Base-by-base conservation (phyloP, 2,888 invertebrate genomes). In the Atrina japonica region DNA sequence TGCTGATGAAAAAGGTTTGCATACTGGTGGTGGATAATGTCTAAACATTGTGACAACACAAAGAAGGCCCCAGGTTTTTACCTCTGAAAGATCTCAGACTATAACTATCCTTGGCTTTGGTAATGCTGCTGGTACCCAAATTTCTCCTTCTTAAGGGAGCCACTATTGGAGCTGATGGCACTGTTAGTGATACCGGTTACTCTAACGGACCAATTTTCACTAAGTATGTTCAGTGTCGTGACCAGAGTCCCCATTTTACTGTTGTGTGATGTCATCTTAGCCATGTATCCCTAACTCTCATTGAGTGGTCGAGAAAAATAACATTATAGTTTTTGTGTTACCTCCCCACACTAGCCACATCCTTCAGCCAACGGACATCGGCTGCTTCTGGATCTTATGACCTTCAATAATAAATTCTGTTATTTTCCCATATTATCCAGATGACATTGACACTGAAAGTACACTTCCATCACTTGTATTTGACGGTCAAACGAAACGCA, bases 231-330 rank as follows among this genome's bases (percentile, higher is more conserved):
- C 61, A 35, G 1, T n/a, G 18, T 9, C 23, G 67, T 1, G 30
- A 35, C 18, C 3, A 47, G 21, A 0, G 16, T 18, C 1, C 55
- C 45, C 18, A 52, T 66, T 3, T 45, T 73, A n/a, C 43, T 76
- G 3, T 14, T 77, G 25, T 69, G 71, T 70, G 75, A 77, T 58
- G 77, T 18, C 77, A 73, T 27, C 70, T 41, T 30, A 64, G 68
- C 14, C 75, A 73, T 30, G 59, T 73, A 11, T 68, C 75, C 2
- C 25, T 75, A 1, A 14, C 43, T 16, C 27, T 72, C 7, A 66
- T 71, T 47, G 53, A 74, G 23, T 73, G 75, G 75, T 67, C 70
- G 2, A 27, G 29, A 0, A 52, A 21, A 49, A 75, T 7, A 55
- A 70, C 35, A 73, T 73, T 1, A 61, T 72, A 3, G 41, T 77